Evolutionary conservation across 2,797 vertebrate genomes (phyloP).

Genomic region (Aratinga solstitialis): DNA sequence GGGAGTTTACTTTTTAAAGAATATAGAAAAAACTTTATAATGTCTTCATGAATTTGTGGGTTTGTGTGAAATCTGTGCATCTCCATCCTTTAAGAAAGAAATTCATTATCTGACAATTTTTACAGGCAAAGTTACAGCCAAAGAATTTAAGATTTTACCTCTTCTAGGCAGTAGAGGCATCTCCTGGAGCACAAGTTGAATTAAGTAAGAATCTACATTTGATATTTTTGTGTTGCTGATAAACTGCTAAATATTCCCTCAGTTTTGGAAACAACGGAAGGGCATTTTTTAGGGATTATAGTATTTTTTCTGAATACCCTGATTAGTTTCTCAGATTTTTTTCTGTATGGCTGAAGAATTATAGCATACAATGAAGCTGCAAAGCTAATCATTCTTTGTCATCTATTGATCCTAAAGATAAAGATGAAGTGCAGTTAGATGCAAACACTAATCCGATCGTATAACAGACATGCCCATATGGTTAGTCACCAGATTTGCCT

Average conservation of each 20-base stretch:
- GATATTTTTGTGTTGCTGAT: not conserved
- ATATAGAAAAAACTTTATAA: not conserved
- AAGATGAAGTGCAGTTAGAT: constrained; percentile 57
- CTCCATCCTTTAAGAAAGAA: not conserved
- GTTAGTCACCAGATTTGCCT: constrained; percentile 68
- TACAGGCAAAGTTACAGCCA: not conserved
- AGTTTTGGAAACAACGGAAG: not conserved
- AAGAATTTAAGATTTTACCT: not conserved
- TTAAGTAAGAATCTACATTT: not conserved
- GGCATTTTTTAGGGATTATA: not conserved
- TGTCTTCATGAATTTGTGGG: not conserved
- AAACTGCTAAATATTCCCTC: not conserved
- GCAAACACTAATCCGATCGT: constrained; percentile 73
- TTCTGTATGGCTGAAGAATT: not conserved
- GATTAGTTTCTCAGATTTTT: not conserved
- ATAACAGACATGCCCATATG: constrained; percentile 76
- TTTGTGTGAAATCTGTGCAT: not conserved
- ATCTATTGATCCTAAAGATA: constrained; percentile 67
- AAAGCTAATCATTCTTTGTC: constrained; percentile 66
- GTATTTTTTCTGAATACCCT: not conserved
- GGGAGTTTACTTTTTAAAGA: not conserved
- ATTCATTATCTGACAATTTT: not conserved
- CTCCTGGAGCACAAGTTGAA: not conserved
- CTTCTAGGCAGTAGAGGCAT: not conserved
- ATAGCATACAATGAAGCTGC: not conserved